phyloP scores from a whole-genome alignment of 2,888 invertebrate genomes.

The Allacma fusca region DNA sequence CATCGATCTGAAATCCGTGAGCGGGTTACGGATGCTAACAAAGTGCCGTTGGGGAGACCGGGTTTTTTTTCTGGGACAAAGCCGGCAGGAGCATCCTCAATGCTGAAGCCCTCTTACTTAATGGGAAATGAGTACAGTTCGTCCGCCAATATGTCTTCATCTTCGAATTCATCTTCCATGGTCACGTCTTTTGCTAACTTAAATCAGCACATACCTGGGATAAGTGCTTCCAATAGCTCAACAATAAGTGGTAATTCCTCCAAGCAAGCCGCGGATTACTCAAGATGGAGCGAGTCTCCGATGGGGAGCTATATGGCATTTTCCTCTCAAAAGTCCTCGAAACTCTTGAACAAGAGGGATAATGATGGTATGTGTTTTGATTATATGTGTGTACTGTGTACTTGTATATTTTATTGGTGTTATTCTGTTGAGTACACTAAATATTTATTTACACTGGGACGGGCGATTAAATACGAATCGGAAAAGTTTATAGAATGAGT shows the following conservation, averaged over 20 bases:
- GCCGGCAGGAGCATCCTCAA: not conserved
- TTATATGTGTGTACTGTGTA: no score
- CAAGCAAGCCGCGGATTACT: conserved; percentile 29
- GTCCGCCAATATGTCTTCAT: not conserved
- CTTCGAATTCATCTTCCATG: not conserved
- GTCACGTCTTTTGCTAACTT: no score
- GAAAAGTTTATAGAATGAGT: not conserved
- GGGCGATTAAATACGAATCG: not conserved
- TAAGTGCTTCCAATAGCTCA: not conserved
- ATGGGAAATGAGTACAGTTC: not conserved
- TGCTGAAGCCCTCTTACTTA: conserved; percentile 18
- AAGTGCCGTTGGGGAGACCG: not conserved
- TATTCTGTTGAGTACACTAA: no score
- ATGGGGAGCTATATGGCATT: not conserved
- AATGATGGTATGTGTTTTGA: conserved; percentile 43
- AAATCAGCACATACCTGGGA: no score
- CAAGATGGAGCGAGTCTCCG: conserved; percentile 23
- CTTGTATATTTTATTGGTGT: not conserved
- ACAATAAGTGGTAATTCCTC: not conserved
- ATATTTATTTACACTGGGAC: conserved; percentile 17
- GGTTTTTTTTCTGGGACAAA: not conserved
- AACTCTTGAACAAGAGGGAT: conserved; percentile 27
- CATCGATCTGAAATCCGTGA: not conserved
- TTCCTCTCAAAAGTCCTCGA: not conserved
- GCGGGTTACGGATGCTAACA: not conserved